Base-by-base conservation (phyloP, 2,888 invertebrate genomes). In the Ichneumon xanthorius region DNA sequence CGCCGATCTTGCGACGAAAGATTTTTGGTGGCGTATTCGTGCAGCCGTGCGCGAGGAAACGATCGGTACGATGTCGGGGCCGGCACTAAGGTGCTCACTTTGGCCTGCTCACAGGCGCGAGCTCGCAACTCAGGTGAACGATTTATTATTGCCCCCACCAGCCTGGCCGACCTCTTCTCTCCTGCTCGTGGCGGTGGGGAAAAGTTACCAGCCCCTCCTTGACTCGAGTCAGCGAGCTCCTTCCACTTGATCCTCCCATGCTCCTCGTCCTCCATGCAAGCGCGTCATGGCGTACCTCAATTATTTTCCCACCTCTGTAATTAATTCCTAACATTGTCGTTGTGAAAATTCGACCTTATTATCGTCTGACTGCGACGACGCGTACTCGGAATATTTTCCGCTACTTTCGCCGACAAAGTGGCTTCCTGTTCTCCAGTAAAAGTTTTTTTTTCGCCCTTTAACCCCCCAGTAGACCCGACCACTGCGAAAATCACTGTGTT, bases 61-160 rank as follows among this genome's bases (percentile, higher is more conserved):
- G 91, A 89, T 91, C 92, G 90, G 89, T 89, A 86, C 89, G 90
- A 91, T 89, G 90, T 91, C 91, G 90, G 89, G 88, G 90, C 91
- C 90, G 89, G 90, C 89, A 93, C 93, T 93, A 89, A 88, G 88
- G 75, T 86, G 86, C 85, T 77, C 88, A 85, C 82, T 86, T 83
- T 77, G 61, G 82, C 80, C 68, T 80, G 80, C 85, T 84, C 80
- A 85, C 84, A 80, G 85, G 88, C 89, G 71, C 81, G 80, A 70
- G 80, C 84, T 58, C 61, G 65, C 85, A 83, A 86, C 88, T 89
- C 92, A 92, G 93, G 93, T 93, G 92, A 93, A 92, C 92, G 91
- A 93, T 92, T 93, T 92, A 92, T 92, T 90, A 90, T 90, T 89
- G 86, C 91, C 91, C 92, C 93, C 91, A 90, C 91, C 84, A 80